phyloP scores from a whole-genome alignment of 2,888 invertebrate genomes.

The Polietes domitor region DNA sequence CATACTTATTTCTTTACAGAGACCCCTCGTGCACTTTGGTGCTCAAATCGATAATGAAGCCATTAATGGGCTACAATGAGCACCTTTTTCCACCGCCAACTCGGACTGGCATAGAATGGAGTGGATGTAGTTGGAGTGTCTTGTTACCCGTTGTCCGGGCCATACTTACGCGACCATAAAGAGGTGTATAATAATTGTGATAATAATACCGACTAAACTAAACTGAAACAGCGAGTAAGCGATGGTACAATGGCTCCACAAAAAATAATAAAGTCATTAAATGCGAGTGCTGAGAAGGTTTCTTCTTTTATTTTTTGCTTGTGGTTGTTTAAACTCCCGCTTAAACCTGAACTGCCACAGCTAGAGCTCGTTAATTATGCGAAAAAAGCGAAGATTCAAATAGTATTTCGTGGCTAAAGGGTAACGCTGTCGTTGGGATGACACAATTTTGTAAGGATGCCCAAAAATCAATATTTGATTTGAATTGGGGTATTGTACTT shows the following conservation, averaged over 20 bases:
- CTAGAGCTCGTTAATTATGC: conserved; percentile 23
- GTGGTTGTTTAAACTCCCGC: background rate
- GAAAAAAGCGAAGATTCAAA: conserved; percentile 7
- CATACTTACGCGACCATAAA: background rate
- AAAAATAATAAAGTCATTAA: conserved; percentile 56
- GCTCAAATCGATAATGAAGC: conserved; percentile 62
- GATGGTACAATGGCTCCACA: conserved; percentile 2
- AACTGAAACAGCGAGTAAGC: background rate
- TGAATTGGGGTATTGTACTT: too few species aligned
- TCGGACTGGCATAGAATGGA: background rate
- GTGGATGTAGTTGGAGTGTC: background rate
- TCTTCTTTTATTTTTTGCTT: background rate
- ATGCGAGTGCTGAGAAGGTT: conserved; percentile 29
- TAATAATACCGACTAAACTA: background rate
- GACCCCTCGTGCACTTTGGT: conserved; percentile 24
- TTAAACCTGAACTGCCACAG: conserved; percentile 1
- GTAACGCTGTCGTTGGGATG: background rate
- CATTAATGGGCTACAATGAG: conserved; percentile 58
- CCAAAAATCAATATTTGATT: too few species aligned
- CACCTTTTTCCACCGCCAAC: conserved; percentile 37
- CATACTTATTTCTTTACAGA: too few species aligned
- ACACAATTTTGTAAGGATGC: too few species aligned
- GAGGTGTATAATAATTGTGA: conserved; percentile 32
- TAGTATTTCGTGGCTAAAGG: conserved; percentile 20
- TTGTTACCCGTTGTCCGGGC: background rate